Conservation (phyloP, 2,888 invertebrate species). For the Charanyca ferruginea region DNA sequence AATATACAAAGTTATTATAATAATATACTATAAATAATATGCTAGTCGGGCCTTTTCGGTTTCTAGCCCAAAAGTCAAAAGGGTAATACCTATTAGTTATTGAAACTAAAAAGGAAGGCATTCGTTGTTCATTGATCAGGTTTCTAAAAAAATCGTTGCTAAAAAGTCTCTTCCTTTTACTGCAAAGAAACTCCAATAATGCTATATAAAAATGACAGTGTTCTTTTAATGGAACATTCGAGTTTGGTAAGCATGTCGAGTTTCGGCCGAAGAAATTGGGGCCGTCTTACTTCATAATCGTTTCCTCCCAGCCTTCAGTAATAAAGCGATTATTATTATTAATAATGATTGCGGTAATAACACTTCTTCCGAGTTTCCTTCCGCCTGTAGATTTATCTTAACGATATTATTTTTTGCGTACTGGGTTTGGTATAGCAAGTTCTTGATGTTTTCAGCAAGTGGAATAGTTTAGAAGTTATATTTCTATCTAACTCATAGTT, state of each 20-base stretch:
- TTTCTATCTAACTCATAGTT: slow-evolving; percentile 22
- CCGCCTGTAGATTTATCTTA: slow-evolving; percentile 15
- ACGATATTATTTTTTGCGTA: slow-evolving; percentile 7
- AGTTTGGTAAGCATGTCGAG: slow-evolving; percentile 27
- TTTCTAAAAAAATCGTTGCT: neutral
- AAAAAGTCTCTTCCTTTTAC: neutral
- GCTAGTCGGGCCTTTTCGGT: neutral
- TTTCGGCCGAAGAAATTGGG: slow-evolving; percentile 8
- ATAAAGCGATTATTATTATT: slow-evolving; percentile 45
- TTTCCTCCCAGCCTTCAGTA: slow-evolving; percentile 23
- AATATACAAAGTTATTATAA: too few relatives aligned
- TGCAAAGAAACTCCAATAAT: slow-evolving; percentile 28
- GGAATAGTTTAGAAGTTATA: slow-evolving; percentile 15
- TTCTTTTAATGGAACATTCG: slow-evolving; percentile 35
- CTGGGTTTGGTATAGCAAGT: slow-evolving; percentile 1
- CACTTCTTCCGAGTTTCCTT: slow-evolving; percentile 31
- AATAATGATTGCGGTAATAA: slow-evolving; percentile 42
- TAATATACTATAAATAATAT: too few relatives aligned
- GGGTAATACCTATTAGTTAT: too few relatives aligned
- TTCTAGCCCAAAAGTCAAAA: neutral
- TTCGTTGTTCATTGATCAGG: neutral
- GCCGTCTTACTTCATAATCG: slow-evolving; percentile 29
- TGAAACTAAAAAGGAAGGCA: neutral
- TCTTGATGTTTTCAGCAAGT: slow-evolving; percentile 12
- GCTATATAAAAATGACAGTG: slow-evolving; percentile 23